Evolutionary conservation across 2,797 vertebrate species (phyloP), one percentile per base, ranked within the genome.

Genomic region (Petrocephalus schoutedeni): DNA sequence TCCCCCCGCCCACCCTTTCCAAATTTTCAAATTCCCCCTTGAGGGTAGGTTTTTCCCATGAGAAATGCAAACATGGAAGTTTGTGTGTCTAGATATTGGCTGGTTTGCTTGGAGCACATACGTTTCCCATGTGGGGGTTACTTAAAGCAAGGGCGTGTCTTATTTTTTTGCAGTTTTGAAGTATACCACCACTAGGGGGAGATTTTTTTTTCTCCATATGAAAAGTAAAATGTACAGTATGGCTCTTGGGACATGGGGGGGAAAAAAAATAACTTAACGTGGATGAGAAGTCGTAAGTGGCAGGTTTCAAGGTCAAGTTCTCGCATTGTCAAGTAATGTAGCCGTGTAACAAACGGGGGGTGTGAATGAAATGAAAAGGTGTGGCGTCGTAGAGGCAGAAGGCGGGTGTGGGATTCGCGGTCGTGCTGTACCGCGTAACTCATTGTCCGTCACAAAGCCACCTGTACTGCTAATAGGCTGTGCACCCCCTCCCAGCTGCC

Each of bases 341-440:
- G 80, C 80, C 80, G 21, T 83, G 80, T 54, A 83, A 83, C 80
- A 83, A 83, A 83, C 1, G 41, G 41, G 45, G n/a, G 64, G 64
- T 49, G 74, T 80, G 19, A 19, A 77, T 16, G 71, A 80, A 49
- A 4, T 71, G 64, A 36, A 28, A 28, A 36, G 4, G 23, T 71
- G 28, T 28, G 36, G 32, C 14, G 32, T 71, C 16, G 4, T 36
- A 45, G 14, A 45, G 32, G 32, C 71, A 41, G 71, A 77, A 77
- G 71, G 61, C 32, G 64, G 28, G 16, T 71, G 64, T 71, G 28
- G 12, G 36, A 28, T 12, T 36, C 4, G 12, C 5, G 23, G 64
- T 67, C 12, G 28, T 67, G 64, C 28, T 12, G 10, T 71, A 16
- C 16, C 1, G 12, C 28, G 28, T 71, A 71, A 36, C 36, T 71